A percentile compares a stretch with the other conserved stretches of the same genome.
Conservation (phyloP, 2,888 invertebrate genomes). For the Leptinotarsa haldemani region DNA sequence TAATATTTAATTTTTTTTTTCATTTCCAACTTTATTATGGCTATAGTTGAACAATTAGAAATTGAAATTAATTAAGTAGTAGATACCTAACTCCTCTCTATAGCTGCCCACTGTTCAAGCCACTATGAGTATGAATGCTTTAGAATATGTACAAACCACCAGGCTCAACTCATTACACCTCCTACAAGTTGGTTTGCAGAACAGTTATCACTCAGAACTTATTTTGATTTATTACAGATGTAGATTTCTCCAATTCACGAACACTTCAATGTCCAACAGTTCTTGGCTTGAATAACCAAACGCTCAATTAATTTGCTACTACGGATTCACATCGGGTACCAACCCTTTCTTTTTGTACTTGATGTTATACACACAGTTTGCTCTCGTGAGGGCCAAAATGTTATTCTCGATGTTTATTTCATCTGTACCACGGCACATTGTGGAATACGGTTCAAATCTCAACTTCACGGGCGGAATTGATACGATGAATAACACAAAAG, state of each 20-base stretch:
- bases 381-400: not conserved
- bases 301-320: not conserved
- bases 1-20: no score
- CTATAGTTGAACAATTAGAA: no score
- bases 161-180: no score
- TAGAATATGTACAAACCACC: no score
- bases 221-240: no score
- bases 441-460: not conserved
- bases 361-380: not conserved
- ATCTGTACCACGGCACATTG: not conserved
- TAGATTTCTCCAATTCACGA: no score
- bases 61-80: no score
- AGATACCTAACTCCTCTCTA: no score
- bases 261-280: no score
- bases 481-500: not conserved
- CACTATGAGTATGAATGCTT: not conserved
- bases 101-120: not conserved
- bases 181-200: no score
- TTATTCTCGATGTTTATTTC: not conserved
- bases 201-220: no score
- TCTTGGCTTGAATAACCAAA: not conserved
- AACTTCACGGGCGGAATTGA: not conserved
- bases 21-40: no score
- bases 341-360: constrained; percentile 4
- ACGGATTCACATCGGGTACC: not conserved